A percentile compares a stretch with the other conserved stretches of the same genome.
These are phyloP conservation scores for Eucera pruinosa DNA, from an alignment of 2,888 invertebrate species.

Conservation along the genomic window DNA sequence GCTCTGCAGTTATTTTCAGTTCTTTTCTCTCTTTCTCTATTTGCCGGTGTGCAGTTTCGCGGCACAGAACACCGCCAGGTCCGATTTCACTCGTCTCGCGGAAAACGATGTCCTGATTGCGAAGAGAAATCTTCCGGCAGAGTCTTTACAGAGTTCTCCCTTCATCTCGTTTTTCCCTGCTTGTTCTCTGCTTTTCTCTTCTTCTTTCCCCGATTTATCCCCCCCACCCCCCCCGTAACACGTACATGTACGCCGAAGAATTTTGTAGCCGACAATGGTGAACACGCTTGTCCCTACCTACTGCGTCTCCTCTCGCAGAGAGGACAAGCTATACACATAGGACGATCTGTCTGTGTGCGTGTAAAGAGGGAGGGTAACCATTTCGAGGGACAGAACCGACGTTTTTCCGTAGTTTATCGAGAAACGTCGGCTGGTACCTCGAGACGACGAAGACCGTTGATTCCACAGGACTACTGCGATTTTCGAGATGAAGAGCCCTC, in stretches of 20 bases:
- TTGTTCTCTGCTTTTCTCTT: not conserved
- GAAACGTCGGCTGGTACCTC: conserved; percentile 46
- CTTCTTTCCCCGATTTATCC: not conserved
- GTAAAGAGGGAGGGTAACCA: conserved; percentile 30
- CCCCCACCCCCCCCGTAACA: not conserved
- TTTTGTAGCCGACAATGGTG: conserved; percentile 56
- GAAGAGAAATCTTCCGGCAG: conserved; percentile 64
- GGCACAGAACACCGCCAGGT: conserved; percentile 60
- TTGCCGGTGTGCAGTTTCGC: conserved; percentile 47
- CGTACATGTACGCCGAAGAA: conserved; percentile 39
- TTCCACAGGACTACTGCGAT: conserved; percentile 46
- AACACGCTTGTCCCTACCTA: conserved; percentile 55
- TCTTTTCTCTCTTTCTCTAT: conserved; percentile 16
- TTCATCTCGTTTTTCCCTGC: conserved; percentile 20
- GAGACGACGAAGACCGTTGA: conserved; percentile 34
- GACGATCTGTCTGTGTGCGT: not conserved
- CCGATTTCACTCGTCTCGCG: conserved; percentile 71
- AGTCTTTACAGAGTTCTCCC: conserved; percentile 60
- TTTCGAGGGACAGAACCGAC: conserved; percentile 51
- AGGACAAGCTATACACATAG: not conserved
- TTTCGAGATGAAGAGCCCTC: conserved; percentile 46
- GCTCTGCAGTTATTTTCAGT: conserved; percentile 43
- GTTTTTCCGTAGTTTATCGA: conserved; percentile 57
- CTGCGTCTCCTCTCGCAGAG: conserved; percentile 19
- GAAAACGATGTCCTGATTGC: conserved; percentile 73